These are phyloP conservation scores for Tupiocoris notatus DNA, from an alignment of 2,888 invertebrate genomes.

Conservation along the genomic window DNA sequence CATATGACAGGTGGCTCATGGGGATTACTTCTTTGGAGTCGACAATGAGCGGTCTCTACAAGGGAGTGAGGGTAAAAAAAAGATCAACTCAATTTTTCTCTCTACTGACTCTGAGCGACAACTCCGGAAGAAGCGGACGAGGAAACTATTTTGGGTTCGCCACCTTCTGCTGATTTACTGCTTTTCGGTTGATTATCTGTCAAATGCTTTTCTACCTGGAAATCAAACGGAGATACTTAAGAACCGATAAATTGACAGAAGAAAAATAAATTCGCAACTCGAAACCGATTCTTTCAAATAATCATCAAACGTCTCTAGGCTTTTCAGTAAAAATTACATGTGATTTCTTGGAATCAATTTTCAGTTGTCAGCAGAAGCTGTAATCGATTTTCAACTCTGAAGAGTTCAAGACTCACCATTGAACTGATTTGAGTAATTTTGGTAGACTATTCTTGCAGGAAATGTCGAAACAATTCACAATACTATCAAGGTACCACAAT, in stretches of 20 bases:
- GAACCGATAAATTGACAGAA: conserved; percentile 1
- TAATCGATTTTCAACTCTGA: too few species aligned
- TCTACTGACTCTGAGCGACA: conserved; percentile 37
- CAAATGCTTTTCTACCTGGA: conserved; percentile 54
- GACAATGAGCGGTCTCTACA: conserved; percentile 4
- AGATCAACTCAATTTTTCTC: conserved; percentile 13
- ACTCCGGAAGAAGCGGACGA: conserved; percentile 33
- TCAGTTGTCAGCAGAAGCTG: too few species aligned
- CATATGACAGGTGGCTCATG: conserved; percentile 1
- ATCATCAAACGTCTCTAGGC: too few species aligned
- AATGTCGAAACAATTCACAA: too few species aligned
- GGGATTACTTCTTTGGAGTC: conserved; percentile 3
- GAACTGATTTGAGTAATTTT: too few species aligned
- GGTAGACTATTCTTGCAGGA: too few species aligned
- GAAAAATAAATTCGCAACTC: conserved; percentile 10
- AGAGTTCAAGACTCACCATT: too few species aligned
- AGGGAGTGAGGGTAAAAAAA: conserved; percentile 28
- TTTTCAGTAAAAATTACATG: too few species aligned
- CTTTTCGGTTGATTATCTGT: conserved; percentile 51
- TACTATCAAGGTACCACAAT: too few species aligned
- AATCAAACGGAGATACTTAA: conserved; percentile 31
- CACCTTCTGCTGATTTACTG: conserved; percentile 32
- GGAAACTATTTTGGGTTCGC: conserved; percentile 26
- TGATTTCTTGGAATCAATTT: too few species aligned
- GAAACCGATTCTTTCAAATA: too few species aligned